Percentiles rank a stretch among this genome's conserved stretches.
phyloP scores from a whole-genome alignment of 2,113 vertebrate genomes.

The Eretmochelys imbricata region DNA sequence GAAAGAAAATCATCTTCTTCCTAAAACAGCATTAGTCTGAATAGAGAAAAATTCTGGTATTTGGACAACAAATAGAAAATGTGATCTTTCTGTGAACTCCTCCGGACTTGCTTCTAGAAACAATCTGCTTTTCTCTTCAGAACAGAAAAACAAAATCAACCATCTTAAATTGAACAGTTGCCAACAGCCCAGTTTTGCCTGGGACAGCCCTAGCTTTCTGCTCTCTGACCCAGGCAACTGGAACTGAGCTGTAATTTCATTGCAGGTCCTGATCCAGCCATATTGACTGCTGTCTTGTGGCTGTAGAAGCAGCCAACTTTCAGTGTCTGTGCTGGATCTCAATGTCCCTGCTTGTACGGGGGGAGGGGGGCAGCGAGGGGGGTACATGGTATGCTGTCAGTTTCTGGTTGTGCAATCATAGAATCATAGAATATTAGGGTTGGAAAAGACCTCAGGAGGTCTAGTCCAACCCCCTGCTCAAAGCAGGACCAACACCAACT shows the following conservation, averaged over 20 bases:
- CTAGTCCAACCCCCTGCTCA: too few relatives aligned
- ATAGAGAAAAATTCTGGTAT: not conserved
- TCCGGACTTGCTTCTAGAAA: not conserved
- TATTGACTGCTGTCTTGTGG: not conserved
- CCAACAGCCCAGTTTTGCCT: not conserved
- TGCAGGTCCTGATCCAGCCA: not conserved
- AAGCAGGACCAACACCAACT: too few relatives aligned
- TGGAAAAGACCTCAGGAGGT: too few relatives aligned
- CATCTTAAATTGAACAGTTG: not conserved
- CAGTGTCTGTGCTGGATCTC: not conserved
- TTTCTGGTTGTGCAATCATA: not conserved
- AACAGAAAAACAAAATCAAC: not conserved
- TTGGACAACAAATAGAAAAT: not conserved
- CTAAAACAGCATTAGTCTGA: accelerated
- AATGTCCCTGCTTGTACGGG: not conserved
- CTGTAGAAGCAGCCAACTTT: not conserved
- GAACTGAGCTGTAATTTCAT: not conserved
- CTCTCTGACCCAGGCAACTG: not conserved
- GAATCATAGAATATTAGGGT: not conserved
- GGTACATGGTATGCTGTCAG: not conserved
- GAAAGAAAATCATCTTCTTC: accelerated
- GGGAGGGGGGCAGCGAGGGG: not conserved
- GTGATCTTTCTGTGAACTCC: not conserved
- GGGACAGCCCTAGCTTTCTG: not conserved
- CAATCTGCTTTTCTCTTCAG: not conserved